Conservation (phyloP, 2,888 invertebrate genomes). For the Leuctra nigra region DNA sequence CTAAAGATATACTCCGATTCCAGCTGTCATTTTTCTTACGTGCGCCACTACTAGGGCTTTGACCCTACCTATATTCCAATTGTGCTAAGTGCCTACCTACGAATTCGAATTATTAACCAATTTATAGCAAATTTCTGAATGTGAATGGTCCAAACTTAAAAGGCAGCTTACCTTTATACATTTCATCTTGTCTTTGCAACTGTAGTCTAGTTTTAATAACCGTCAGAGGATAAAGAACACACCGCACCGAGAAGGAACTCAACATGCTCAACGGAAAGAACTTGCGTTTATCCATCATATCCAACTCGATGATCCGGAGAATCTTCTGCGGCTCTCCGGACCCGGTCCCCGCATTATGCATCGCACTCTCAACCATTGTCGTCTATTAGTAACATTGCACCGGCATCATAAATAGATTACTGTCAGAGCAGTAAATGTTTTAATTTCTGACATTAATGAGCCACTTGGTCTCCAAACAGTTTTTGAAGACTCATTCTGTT, state of each 20-base stretch:
- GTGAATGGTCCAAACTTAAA: too few species aligned
- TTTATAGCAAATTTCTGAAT: too few species aligned
- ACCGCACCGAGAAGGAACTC: constrained; percentile 72
- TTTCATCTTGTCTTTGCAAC: constrained; percentile 71
- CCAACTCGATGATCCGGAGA: constrained; percentile 88
- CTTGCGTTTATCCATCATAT: constrained; percentile 95
- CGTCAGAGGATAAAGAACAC: constrained; percentile 84
- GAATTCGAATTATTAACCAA: too few species aligned
- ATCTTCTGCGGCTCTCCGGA: constrained; percentile 38
- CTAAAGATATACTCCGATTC: too few species aligned
- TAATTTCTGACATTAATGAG: too few species aligned
- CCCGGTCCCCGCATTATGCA: too few species aligned
- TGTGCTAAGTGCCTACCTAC: too few species aligned
- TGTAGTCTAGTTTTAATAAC: constrained; percentile 93
- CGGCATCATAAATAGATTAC: neutral
- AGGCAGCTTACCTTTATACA: constrained; percentile 69
- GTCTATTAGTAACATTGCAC: constrained; percentile 14
- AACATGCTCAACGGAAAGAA: constrained; percentile 90
- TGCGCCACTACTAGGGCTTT: too few species aligned
- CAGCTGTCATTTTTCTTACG: too few species aligned
- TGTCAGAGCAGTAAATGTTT: neutral
- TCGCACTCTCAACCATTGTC: constrained; percentile 25
- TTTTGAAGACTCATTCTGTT: neutral
- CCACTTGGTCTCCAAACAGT: too few species aligned
- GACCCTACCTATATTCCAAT: too few species aligned